A percentile compares a stretch with the other conserved stretches of the same genome.
phyloP scores from a whole-genome alignment of 2,888 invertebrate genomes.

The Campoletis raptor region DNA sequence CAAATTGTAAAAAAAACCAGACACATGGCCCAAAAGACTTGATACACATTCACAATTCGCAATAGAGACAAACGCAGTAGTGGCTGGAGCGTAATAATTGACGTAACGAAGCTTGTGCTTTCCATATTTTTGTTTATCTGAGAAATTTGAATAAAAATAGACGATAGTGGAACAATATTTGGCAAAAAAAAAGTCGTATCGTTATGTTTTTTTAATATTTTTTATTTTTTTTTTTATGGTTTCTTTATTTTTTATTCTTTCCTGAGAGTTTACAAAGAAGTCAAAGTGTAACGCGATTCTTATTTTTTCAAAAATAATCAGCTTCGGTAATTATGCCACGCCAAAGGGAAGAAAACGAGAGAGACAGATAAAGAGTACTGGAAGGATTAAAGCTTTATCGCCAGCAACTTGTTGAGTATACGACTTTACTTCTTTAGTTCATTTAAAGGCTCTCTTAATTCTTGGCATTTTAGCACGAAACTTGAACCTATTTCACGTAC shows the following conservation, averaged over 20 bases:
- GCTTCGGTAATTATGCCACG: background rate
- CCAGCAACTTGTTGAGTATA: constrained; percentile 38
- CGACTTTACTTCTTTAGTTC: constrained; percentile 22
- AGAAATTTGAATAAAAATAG: background rate
- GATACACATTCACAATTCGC: constrained; percentile 35
- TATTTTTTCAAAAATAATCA: background rate
- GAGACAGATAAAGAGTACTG: background rate
- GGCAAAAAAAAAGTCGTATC: no score
- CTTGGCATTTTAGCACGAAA: constrained; percentile 2
- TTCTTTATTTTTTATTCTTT: background rate
- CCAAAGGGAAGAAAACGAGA: background rate
- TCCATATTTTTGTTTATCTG: background rate
- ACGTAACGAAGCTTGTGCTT: constrained; percentile 27
- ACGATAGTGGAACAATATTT: background rate
- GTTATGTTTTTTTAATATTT: background rate
- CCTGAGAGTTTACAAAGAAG: no score
- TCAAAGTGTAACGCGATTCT: background rate
- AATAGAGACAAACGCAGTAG: constrained; percentile 21
- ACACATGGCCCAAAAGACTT: constrained; percentile 19
- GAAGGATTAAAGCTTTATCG: constrained; percentile 24
- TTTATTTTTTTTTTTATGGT: no score
- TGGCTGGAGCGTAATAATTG: constrained; percentile 34
- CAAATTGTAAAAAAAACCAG: constrained; percentile 50
- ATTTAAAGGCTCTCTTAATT: constrained; percentile 26
- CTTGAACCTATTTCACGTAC: background rate